phyloP scores from a whole-genome alignment of 2,797 vertebrate species.

The Peromyscus melanophrys region DNA sequence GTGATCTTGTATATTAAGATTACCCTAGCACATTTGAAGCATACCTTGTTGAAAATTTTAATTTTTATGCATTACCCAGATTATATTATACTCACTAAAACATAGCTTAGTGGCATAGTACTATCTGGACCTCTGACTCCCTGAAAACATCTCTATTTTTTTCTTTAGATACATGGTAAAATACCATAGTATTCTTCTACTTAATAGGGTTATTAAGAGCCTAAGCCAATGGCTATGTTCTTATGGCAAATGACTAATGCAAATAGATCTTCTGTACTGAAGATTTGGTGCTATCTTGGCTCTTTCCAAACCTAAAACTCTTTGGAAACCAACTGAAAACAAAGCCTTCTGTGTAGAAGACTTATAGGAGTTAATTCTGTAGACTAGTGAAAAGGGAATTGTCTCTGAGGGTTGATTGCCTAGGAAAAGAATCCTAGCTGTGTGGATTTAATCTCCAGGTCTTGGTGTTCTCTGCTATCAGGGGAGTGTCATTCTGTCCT shows the following conservation, averaged over 20 bases:
- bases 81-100: slow-evolving; percentile 40
- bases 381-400: neutral
- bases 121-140: neutral
- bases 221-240: neutral
- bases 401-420: neutral
- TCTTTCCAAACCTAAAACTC: slow-evolving; percentile 56
- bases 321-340: slow-evolving; percentile 9
- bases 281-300: slow-evolving; percentile 1
- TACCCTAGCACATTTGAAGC: slow-evolving; percentile 41
- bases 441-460: neutral
- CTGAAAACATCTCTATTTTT: neutral
- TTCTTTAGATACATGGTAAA: neutral
- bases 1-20: slow-evolving; percentile 48
- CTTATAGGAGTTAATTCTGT: neutral
- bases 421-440: neutral
- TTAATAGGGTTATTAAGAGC: slow-evolving; percentile 23
- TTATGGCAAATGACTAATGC: slow-evolving; percentile 34
- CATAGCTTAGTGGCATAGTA: neutral
- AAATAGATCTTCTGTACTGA: slow-evolving; percentile 2
- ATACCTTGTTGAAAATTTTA: slow-evolving; percentile 33
- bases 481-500: neutral
- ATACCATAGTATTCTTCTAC: neutral
- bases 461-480: neutral
- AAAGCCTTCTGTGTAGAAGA: neutral
- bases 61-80: slow-evolving; percentile 51